Evolutionary conservation across 2,797 vertebrate genomes (phyloP).

Genomic region (Tapirus indicus): DNA sequence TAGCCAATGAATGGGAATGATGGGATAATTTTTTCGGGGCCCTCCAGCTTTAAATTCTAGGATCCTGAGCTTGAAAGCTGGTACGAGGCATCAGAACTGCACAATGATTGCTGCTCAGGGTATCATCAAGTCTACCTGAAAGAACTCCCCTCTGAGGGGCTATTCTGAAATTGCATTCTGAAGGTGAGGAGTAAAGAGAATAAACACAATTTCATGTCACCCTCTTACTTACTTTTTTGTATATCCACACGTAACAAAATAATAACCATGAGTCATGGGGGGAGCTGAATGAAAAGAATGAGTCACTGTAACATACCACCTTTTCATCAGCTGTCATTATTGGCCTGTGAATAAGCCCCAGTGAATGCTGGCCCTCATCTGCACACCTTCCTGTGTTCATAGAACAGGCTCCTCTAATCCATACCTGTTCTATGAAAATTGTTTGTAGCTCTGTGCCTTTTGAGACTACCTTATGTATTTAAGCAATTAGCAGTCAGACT

Average conservation of each 20-base stretch:
- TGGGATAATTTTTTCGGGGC: background rate
- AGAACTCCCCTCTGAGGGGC: background rate
- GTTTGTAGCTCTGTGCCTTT: conserved; percentile 28
- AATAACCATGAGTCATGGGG: background rate
- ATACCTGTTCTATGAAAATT: background rate
- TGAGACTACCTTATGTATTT: conserved; percentile 45
- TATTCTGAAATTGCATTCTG: conserved; percentile 37
- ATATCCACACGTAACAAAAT: background rate
- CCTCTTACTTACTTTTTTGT: background rate
- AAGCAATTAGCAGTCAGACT: conserved; percentile 67
- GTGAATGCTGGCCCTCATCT: background rate
- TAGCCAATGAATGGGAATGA: background rate
- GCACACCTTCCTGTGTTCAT: background rate
- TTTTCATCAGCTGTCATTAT: background rate
- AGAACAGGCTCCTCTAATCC: background rate
- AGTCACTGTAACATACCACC: background rate
- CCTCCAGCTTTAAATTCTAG: background rate
- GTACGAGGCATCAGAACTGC: background rate
- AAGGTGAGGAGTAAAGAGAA: background rate
- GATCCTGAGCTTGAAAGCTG: background rate
- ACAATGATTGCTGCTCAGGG: background rate
- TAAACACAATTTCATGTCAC: conserved; percentile 3
- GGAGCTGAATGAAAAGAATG: conserved; percentile 4
- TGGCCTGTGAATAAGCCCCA: background rate
- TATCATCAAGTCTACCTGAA: background rate